Conservation (phyloP, 2,888 invertebrate species). For the Archips xylosteana region DNA sequence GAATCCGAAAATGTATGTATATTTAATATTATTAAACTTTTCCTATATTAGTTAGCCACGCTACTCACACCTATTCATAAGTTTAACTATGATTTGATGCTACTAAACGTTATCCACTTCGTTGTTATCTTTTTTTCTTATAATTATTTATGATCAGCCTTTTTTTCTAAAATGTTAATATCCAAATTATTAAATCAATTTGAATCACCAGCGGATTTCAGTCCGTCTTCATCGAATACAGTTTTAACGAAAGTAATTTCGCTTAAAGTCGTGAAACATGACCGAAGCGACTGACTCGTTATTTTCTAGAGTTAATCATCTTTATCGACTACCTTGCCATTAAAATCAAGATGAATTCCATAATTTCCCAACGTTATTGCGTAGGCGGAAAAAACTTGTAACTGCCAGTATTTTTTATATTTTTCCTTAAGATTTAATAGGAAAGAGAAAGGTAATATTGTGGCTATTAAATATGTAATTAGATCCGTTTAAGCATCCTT, state of each 20-base stretch:
- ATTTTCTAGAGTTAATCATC: conserved; percentile 62
- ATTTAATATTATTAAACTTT: no score
- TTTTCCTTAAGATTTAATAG: conserved; percentile 14
- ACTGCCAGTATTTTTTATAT: conserved; percentile 12
- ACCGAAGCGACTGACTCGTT: conserved; percentile 61
- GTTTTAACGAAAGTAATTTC: conserved; percentile 55
- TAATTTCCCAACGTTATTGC: conserved; percentile 49
- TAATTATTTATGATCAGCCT: background rate
- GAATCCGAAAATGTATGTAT: no score
- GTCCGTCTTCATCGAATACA: conserved; percentile 32
- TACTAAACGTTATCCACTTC: background rate
- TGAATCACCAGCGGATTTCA: conserved; percentile 13
- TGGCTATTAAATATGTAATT: conserved; percentile 7
- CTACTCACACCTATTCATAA: no score
- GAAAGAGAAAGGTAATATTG: conserved; percentile 1
- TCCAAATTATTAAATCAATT: conserved; percentile 14
- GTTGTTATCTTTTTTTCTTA: background rate
- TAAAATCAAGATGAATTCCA: conserved; percentile 55
- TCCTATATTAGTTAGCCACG: no score
- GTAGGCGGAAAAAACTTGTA: conserved; percentile 15
- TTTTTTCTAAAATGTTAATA: background rate
- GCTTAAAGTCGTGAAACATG: conserved; percentile 58
- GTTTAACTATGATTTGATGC: background rate
- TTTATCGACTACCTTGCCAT: conserved; percentile 53
- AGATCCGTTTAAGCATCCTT: background rate